Evolutionary conservation across 1,140 invertebrate genomes (phyloP), one percentile per base, ranked within the genome.

Genomic region (Reticulitermes speratus): DNA sequence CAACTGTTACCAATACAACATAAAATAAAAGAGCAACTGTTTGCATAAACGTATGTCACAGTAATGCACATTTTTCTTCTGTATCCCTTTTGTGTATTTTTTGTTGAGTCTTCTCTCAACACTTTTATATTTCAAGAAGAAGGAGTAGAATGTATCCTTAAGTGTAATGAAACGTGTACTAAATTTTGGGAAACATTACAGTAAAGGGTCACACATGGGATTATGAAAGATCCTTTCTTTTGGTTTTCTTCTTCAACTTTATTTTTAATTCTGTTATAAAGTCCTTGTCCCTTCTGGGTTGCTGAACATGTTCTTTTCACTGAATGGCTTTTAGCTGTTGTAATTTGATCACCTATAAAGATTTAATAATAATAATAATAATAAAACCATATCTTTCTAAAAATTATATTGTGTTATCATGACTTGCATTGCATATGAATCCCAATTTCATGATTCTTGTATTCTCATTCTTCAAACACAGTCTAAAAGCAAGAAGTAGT

Each of bases 241-340:
- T 44, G 44, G 44, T 52, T 86, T 81, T 82, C 52, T 86, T 86
- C 30, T 59, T 86, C 82, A 86, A 86, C 85, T 86, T 86, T 86
- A 86, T 86, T 86, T 86, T 86, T 86, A 86, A 86, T 86, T 86
- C 85, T 75, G 85, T 86, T 86, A 86, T 86, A 86, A 86, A 86
- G 85, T 86, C 83, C 65, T 75, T 75, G 65, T 86, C 52, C 81
- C 85, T 86, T 82, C 81, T 86, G 85, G 75, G 75, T 82, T 86
- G 85, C 85, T 86, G 85, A 86, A 86, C 85, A 86, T 83, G 30
- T 82, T 82, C 81, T 86, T 86, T 38, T 84, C 52, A 45, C 11
- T 59, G n/a, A n/a, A 52, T 52, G 44, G n/a, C 83, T 84, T 84
- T 84, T 52, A 84, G 83, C 83, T 52, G 52, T 52, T 84, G 55